Conservation (phyloP, 2,113 vertebrate species). For the Myotis davidii region DNA sequence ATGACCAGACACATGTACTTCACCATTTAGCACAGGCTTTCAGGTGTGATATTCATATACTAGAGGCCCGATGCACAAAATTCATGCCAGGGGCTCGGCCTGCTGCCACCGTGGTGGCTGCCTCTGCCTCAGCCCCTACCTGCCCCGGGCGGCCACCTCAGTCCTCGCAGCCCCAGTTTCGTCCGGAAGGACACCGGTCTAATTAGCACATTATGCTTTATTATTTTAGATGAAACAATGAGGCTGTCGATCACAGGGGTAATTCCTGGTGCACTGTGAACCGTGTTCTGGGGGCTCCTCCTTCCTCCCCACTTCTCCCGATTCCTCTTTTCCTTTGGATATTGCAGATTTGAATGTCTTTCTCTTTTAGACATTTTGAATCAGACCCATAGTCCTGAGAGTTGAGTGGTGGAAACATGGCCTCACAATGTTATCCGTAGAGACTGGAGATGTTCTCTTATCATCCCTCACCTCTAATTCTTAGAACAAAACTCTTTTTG, state of each 20-base stretch:
- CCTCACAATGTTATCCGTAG: background rate
- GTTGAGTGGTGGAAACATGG: background rate
- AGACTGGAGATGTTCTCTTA: background rate
- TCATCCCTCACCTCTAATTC: background rate
- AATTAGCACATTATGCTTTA: too few relatives aligned
- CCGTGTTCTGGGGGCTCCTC: background rate
- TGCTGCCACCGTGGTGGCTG: too few relatives aligned
- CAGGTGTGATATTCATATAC: background rate
- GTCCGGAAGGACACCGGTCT: too few relatives aligned
- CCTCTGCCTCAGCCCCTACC: too few relatives aligned
- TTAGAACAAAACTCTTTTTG: background rate
- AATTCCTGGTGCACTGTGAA: background rate
- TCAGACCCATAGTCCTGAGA: background rate
- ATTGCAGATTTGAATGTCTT: background rate
- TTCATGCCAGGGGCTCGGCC: too few relatives aligned
- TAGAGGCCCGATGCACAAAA: too few relatives aligned
- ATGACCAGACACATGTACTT: background rate
- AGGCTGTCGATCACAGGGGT: background rate
- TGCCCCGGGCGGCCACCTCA: too few relatives aligned
- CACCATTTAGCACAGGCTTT: background rate
- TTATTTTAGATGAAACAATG: background rate
- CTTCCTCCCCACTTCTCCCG: background rate
- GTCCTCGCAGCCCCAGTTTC: too few relatives aligned
- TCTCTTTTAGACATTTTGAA: background rate
- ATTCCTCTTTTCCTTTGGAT: background rate